A percentile compares a stretch with the other conserved stretches of the same genome.
Evolutionary conservation across 2,797 vertebrate species (phyloP).

Genomic region (Prunella strophiata): DNA sequence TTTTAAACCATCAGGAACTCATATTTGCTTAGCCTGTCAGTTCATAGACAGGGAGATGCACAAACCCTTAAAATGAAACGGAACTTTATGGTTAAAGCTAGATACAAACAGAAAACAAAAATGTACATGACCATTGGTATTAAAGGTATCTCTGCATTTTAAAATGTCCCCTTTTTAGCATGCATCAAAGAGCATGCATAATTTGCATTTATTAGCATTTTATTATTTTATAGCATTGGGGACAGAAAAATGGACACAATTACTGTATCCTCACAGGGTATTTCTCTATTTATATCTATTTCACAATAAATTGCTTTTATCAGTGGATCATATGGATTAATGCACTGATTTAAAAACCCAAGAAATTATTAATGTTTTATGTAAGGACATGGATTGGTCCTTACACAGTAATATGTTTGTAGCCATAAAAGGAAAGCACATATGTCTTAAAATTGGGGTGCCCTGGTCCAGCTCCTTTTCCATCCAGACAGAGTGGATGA

Average conservation of each 20-base stretch:
- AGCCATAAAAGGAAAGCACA: neutral
- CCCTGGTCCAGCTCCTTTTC: neutral
- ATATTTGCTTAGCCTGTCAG: slow-evolving; percentile 27
- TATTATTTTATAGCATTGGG: slow-evolving; percentile 75
- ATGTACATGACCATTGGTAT: slow-evolving; percentile 42
- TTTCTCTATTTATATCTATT: slow-evolving; percentile 76
- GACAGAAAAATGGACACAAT: slow-evolving; percentile 78
- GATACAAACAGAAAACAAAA: slow-evolving; percentile 56
- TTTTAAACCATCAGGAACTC: slow-evolving; percentile 57
- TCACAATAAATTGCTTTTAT: slow-evolving; percentile 74
- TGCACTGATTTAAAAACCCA: slow-evolving; percentile 56
- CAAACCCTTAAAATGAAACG: neutral
- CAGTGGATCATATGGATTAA: slow-evolving; percentile 55
- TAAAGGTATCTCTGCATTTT: slow-evolving; percentile 67
- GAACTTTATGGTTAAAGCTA: slow-evolving; percentile 16
- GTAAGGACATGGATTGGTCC: slow-evolving; percentile 14
- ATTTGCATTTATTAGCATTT: slow-evolving; percentile 86
- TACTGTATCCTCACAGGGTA: slow-evolving; percentile 75
- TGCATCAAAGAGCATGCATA: slow-evolving; percentile 80
- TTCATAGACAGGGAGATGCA: slow-evolving; percentile 32
- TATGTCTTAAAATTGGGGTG: neutral
- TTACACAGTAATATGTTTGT: slow-evolving; percentile 39
- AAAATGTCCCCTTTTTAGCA: slow-evolving; percentile 74
- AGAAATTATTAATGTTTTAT: slow-evolving; percentile 57
- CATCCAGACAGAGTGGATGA: neutral